phyloP scores from a whole-genome alignment of 2,888 invertebrate species.

The Andrena minutula region DNA sequence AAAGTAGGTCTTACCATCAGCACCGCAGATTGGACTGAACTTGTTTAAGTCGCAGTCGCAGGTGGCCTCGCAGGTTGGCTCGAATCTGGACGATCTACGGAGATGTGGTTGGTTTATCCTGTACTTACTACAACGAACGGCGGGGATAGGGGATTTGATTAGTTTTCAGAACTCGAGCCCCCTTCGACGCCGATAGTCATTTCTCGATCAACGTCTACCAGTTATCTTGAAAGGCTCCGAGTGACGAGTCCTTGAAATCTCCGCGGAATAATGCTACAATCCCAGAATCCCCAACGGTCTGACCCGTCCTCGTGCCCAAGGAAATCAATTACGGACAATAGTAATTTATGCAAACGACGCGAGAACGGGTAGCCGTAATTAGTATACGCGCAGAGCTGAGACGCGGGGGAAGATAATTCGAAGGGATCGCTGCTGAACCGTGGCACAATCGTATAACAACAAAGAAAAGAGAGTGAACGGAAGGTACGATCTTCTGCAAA shows the following conservation, averaged over 20 bases:
- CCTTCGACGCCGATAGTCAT: no score
- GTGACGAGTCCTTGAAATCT: not conserved
- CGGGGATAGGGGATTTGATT: no score
- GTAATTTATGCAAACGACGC: constrained; percentile 16
- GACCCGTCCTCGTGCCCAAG: not conserved
- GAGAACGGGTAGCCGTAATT: not conserved
- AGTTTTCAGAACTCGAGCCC: no score
- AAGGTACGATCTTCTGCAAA: no score
- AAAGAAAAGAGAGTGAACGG: no score
- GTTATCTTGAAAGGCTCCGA: not conserved
- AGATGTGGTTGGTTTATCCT: not conserved
- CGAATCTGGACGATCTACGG: constrained; percentile 81
- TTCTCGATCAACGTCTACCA: not conserved
- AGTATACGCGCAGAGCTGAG: not conserved
- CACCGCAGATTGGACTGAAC: constrained; percentile 94
- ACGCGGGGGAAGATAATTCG: not conserved
- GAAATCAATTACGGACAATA: not conserved
- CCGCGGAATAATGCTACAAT: not conserved
- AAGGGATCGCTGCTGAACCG: constrained; percentile 3
- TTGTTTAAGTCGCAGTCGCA: constrained; percentile 92
- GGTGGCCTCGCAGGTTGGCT: constrained; percentile 88
- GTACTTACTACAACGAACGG: no score
- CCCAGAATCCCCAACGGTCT: not conserved
- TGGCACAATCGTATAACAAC: not conserved
- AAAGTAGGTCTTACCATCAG: constrained; percentile 93